Conservation (phyloP, 2,888 invertebrate species). For the Epistrophe grossulariae region DNA sequence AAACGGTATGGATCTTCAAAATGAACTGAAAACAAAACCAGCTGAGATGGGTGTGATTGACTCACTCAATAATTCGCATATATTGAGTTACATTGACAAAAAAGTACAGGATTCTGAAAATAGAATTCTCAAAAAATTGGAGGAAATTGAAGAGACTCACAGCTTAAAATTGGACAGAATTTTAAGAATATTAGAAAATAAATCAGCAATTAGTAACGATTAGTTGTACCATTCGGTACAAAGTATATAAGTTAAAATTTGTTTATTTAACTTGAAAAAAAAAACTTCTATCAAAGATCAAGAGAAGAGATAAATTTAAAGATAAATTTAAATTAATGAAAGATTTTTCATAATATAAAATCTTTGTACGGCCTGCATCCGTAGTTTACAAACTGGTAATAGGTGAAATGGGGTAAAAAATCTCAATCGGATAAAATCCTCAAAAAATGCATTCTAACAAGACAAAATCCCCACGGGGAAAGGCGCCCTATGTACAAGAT, state of each 20-base stretch:
- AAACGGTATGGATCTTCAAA: slow-evolving; percentile 29
- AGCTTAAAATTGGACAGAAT: slow-evolving; percentile 80
- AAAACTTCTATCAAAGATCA: too few relatives aligned
- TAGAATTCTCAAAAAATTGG: slow-evolving; percentile 77
- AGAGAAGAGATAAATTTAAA: too few relatives aligned
- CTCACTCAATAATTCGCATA: not conserved
- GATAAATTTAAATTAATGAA: too few relatives aligned
- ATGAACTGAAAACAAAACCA: not conserved
- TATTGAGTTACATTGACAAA: slow-evolving; percentile 78
- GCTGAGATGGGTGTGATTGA: not conserved
- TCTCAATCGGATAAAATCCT: too few relatives aligned
- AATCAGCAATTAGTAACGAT: not conserved
- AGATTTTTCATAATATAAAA: too few relatives aligned
- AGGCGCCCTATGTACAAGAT: too few relatives aligned
- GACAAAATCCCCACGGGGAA: too few relatives aligned
- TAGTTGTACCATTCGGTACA: not conserved
- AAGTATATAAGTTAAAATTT: not conserved
- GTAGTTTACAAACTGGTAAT: too few relatives aligned
- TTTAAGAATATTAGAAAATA: slow-evolving; percentile 78
- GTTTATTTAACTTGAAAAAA: not conserved
- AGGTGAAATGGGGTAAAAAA: too few relatives aligned
- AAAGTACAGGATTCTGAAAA: slow-evolving; percentile 79
- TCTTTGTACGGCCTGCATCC: too few relatives aligned
- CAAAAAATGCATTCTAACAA: too few relatives aligned
- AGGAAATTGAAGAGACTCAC: slow-evolving; percentile 78